Conservation (phyloP, 1,140 invertebrate species). For the Drosophila sproati region DNA sequence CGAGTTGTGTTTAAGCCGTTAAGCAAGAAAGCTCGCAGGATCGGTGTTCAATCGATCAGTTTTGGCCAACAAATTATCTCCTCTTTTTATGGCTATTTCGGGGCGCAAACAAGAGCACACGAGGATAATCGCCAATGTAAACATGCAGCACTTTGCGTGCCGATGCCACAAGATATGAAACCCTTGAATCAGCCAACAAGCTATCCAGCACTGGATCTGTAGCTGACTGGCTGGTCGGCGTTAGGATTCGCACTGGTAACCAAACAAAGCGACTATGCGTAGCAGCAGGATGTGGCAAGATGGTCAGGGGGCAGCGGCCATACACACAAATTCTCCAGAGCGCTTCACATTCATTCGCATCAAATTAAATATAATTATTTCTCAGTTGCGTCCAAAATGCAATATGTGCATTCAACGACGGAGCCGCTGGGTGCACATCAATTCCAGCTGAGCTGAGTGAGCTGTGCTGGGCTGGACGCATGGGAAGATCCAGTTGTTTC, state of each 20-base stretch:
- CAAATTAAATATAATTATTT: constrained; percentile 82
- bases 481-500: constrained; percentile 8
- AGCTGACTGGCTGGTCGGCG: constrained; percentile 47
- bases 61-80: constrained; percentile 78
- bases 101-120: constrained; percentile 43
- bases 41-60: constrained; percentile 57
- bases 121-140: constrained; percentile 79
- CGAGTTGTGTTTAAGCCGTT: constrained; percentile 64
- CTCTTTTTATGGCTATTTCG: constrained; percentile 67
- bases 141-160: constrained; percentile 76
- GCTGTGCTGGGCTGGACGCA: background rate
- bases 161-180: constrained; percentile 67
- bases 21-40: constrained; percentile 47
- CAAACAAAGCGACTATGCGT: constrained; percentile 53
- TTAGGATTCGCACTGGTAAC: constrained; percentile 79
- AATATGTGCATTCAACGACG: constrained; percentile 44
- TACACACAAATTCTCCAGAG: constrained; percentile 35
- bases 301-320: background rate
- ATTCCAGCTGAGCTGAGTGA: background rate
- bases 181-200: constrained; percentile 59
- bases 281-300: background rate
- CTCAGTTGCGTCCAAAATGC: constrained; percentile 47
- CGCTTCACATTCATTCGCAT: constrained; percentile 58
- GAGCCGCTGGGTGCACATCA: constrained; percentile 10
- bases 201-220: background rate